phyloP scores from a whole-genome alignment of 2,797 vertebrate genomes.

The Danio aesculapii region DNA sequence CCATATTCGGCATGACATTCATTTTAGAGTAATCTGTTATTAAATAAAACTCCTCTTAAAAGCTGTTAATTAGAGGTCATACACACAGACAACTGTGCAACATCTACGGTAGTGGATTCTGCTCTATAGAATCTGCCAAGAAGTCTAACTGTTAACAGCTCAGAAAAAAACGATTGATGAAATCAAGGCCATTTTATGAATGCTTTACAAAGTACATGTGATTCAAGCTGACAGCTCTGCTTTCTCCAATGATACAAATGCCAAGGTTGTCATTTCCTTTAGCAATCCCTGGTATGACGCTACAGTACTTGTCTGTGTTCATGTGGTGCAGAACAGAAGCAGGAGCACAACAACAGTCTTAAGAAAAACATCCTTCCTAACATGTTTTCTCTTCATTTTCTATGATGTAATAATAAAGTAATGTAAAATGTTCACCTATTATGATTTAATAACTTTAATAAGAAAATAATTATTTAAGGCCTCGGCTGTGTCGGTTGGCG shows the following conservation, averaged over 20 bases:
- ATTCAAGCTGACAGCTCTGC: not conserved
- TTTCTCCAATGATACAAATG: constrained; percentile 16
- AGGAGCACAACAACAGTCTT: not conserved
- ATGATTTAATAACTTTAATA: too few relatives aligned
- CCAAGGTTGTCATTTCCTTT: constrained; percentile 1
- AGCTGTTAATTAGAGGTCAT: constrained; percentile 4
- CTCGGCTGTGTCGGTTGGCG: too few relatives aligned
- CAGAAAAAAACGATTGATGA: not conserved
- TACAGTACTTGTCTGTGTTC: not conserved
- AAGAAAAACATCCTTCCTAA: too few relatives aligned
- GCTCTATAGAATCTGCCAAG: not conserved
- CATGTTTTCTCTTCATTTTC: too few relatives aligned
- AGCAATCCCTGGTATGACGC: not conserved
- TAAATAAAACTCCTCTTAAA: not conserved
- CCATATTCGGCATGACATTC: not conserved
- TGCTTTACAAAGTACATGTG: not conserved
- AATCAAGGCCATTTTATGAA: not conserved
- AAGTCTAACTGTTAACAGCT: not conserved
- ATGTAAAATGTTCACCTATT: too few relatives aligned
- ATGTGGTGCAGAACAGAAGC: not conserved
- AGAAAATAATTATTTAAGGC: too few relatives aligned
- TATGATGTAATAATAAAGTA: too few relatives aligned
- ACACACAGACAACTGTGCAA: not conserved
- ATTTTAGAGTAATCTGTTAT: not conserved
- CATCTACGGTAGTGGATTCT: not conserved